A percentile compares a stretch with the other conserved stretches of the same genome.
Evolutionary conservation across 2,113 vertebrate species (phyloP).

Genomic region (Pygoscelis antarcticus): DNA sequence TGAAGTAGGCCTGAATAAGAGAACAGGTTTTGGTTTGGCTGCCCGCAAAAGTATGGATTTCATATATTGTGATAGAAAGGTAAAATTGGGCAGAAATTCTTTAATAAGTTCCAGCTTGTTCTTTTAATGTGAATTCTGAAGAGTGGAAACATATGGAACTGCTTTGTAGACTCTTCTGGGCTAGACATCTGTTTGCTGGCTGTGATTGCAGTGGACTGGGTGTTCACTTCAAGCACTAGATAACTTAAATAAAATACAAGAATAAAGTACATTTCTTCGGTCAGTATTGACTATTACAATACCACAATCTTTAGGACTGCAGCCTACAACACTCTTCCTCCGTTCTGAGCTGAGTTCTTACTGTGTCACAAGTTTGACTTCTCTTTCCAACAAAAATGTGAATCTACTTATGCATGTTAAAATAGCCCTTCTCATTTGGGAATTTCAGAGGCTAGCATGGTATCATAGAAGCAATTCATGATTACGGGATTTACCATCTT

Average conservation of each 20-base stretch:
- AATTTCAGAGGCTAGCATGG: not conserved
- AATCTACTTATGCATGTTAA: constrained; percentile 34
- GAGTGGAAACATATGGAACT: constrained; percentile 47
- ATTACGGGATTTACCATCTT: constrained; percentile 47
- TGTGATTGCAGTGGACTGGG: not conserved
- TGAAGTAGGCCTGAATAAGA: not conserved
- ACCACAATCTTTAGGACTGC: not conserved
- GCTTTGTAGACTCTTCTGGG: constrained; percentile 24
- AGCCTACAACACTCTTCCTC: not conserved
- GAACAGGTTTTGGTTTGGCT: not conserved
- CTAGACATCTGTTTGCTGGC: constrained; percentile 39
- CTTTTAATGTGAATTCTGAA: not conserved
- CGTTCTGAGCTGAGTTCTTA: not conserved
- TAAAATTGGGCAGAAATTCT: not conserved
- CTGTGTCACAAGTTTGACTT: not conserved
- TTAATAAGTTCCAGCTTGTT: not conserved
- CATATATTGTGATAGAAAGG: not conserved
- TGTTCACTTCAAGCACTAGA: constrained; percentile 10
- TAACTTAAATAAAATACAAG: constrained; percentile 1
- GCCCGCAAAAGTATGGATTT: not conserved
- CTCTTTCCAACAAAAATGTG: constrained; percentile 38
- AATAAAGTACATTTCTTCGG: not conserved
- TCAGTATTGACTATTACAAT: constrained; percentile 14
- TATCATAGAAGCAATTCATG: constrained; percentile 45
- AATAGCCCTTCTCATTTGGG: not conserved